A percentile compares a stretch with the other conserved stretches of the same genome.
Conservation (phyloP, 2,888 invertebrate genomes). For the Lasioglossum villosulum region DNA sequence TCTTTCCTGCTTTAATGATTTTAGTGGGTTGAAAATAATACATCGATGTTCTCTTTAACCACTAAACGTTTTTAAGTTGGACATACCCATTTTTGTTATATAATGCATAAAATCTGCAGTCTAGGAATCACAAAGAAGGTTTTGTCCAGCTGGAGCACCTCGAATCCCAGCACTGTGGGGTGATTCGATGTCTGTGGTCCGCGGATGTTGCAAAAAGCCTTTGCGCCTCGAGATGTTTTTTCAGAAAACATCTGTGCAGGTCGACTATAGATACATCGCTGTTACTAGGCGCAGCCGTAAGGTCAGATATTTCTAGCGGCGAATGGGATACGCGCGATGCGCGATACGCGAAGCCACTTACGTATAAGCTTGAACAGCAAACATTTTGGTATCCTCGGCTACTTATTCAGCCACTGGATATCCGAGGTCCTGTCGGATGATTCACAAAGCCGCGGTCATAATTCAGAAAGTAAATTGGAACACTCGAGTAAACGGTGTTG, state of each 20-base stretch:
- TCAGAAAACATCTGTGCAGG: neutral
- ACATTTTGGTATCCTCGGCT: constrained; percentile 3
- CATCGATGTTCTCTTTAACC: too few species aligned
- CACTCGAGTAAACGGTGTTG: neutral
- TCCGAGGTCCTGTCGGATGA: constrained; percentile 6
- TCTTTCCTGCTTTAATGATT: too few species aligned
- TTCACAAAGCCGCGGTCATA: constrained; percentile 1
- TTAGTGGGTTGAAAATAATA: too few species aligned
- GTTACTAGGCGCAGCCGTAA: constrained; percentile 8
- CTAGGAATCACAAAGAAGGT: too few species aligned
- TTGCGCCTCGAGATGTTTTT: neutral
- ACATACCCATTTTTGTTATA: too few species aligned
- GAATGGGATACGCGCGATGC: neutral
- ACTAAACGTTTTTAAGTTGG: too few species aligned
- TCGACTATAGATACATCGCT: constrained; percentile 18
- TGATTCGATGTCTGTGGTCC: neutral
- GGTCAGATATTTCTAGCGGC: constrained; percentile 20
- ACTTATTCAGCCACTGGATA: constrained; percentile 7
- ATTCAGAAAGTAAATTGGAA: constrained; percentile 14
- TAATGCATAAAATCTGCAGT: too few species aligned
- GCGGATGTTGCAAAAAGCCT: neutral
- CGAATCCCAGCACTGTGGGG: too few species aligned
- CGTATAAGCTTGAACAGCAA: neutral
- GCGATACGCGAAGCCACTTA: neutral
- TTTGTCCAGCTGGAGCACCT: too few species aligned